Evolutionary conservation across 2,888 invertebrate genomes (phyloP).

Genomic region (Timandra comae): DNA sequence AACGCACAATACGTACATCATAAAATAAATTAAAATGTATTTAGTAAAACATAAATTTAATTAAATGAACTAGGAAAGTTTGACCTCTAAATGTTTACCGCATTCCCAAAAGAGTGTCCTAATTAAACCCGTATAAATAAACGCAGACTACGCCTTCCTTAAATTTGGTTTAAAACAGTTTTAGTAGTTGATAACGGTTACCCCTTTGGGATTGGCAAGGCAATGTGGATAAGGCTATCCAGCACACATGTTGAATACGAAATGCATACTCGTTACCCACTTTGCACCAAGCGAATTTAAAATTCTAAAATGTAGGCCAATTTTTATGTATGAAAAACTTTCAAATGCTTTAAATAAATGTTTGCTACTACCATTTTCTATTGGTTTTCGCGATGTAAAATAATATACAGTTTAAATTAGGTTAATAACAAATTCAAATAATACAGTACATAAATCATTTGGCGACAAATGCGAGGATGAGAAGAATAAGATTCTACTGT

Average conservation of each 20-base stretch:
- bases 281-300: constrained; percentile 3
- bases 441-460: constrained; percentile 12
- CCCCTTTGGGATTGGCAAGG: constrained; percentile 6
- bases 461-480: constrained; percentile 2
- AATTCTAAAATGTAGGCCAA: constrained; percentile 4
- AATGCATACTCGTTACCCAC: constrained; percentile 9
- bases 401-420: too few relatives aligned
- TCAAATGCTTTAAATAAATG: too few relatives aligned
- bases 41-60: not conserved
- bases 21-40: too few relatives aligned
- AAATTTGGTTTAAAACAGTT: constrained; percentile 2
- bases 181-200: constrained; percentile 7
- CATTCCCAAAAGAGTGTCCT: constrained; percentile 10
- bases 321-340: too few relatives aligned
- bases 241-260: constrained; percentile 11
- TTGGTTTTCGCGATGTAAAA: too few relatives aligned
- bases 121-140: constrained; percentile 23
- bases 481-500: constrained; percentile 15
- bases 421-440: too few relatives aligned
- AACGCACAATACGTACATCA: too few relatives aligned
- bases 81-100: not conserved
- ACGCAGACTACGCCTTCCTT: not conserved
- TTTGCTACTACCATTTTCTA: too few relatives aligned
- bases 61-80: too few relatives aligned
- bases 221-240: constrained; percentile 9